Base-by-base conservation (phyloP, 2,797 vertebrate genomes). In the Rhabdomys pumilio region DNA sequence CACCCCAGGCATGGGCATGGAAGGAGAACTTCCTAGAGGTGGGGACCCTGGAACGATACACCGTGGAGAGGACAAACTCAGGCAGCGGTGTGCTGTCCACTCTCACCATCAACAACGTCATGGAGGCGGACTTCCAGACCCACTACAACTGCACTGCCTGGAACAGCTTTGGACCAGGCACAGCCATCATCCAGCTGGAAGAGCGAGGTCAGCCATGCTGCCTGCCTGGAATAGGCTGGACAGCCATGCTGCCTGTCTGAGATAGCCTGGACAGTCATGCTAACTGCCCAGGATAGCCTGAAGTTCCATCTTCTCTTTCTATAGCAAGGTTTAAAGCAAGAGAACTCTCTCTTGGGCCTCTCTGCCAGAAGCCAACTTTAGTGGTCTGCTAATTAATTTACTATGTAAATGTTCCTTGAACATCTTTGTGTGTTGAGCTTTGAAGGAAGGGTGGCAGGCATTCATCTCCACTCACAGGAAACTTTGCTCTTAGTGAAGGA, bases 61-160 rank as follows among this genome's bases (percentile, higher is more conserved):
- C 99, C 0, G 99, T 99, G 97, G 99, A 99, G 98, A 98, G 99
- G 97, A 99, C 98, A 0, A 98, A 99, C 57, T 99, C 99, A 0
- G 99, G 99, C 34, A 99, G 98, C 0, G 99, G 99, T 0, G 99
- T 99, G 1, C 98, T 99, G 86, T 99, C 99, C 97, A 99, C 99
- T 0, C 98, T 99, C 95, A 99, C 99, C 98, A 99, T 99, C 98
- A 99, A 99, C 98, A 99, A 99, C 0, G 99, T 99, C 38, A 99
- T 99, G 98, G 99, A 99, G 81, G 99, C 99, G 0, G 99, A 99
- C 98, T 99, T 99, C 98, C 99, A 99, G 98, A 99, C 99, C 0
- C 99, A 99, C 6, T 99, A 99, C 98, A 99, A 99, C 99, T 99
- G 99, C 98, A 99, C 99, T 0, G 99, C 99, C 96, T 99, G 99